phyloP scores from a whole-genome alignment of 2,113 vertebrate species.

The Callospermophilus lateralis region DNA sequence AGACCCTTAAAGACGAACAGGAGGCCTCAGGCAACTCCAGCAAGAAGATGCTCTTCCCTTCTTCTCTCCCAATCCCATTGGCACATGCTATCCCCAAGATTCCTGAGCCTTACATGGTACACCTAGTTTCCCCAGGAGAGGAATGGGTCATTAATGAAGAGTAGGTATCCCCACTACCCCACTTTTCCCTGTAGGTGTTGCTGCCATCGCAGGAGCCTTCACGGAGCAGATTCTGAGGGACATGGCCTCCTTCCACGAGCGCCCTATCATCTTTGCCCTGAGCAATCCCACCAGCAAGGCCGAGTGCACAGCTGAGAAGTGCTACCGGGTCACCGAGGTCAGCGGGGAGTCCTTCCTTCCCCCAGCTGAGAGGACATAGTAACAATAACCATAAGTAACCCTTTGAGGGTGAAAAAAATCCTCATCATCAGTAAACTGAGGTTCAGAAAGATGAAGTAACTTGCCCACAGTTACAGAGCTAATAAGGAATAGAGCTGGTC shows the following conservation, averaged over 20 bases:
- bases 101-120: background rate
- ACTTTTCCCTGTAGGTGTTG: constrained; percentile 91
- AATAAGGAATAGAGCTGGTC: background rate
- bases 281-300: constrained; percentile 99
- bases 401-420: background rate
- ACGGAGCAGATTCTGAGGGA: constrained; percentile 95
- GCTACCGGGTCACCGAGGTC: constrained; percentile 96
- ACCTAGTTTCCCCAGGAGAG: background rate
- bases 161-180: constrained; percentile 44
- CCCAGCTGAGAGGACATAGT: constrained; percentile 55
- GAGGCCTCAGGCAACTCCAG: background rate
- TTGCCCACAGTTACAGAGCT: background rate
- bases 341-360: constrained; percentile 66
- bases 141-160: background rate
- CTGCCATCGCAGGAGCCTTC: constrained; percentile 95
- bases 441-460: constrained; percentile 32
- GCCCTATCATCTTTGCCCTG: constrained; percentile 97
- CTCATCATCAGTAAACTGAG: background rate
- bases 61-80: background rate
- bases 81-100: background rate
- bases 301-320: constrained; percentile 97
- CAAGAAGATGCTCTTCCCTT: background rate
- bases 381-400: background rate
- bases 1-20: background rate
- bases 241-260: constrained; percentile 96